These are phyloP conservation scores for Athetis lepigone DNA, from an alignment of 2,888 invertebrate species.

Conservation along the genomic window DNA sequence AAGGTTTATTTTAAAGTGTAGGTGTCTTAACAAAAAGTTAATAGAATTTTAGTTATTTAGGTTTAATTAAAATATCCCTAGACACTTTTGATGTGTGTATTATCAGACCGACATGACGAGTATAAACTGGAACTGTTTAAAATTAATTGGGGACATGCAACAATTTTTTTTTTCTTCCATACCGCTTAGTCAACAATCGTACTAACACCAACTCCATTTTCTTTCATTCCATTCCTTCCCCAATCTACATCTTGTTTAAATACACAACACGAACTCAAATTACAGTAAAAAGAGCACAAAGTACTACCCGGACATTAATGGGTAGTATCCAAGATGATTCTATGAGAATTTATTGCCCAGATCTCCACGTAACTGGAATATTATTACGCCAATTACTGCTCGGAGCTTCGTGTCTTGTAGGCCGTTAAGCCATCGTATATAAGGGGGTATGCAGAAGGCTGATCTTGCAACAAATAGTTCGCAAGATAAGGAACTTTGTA, in stretches of 20 bases:
- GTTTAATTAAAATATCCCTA: too few species aligned
- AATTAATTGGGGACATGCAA: too few species aligned
- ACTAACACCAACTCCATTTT: too few species aligned
- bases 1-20: too few species aligned
- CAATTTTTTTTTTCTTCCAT: too few species aligned
- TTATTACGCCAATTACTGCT: constrained; percentile 61
- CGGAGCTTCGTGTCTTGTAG: constrained; percentile 44
- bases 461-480: not conserved
- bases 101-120: too few species aligned
- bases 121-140: too few species aligned
- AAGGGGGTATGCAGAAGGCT: constrained; percentile 23
- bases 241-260: constrained; percentile 19
- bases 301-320: constrained; percentile 35
- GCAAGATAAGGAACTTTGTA: not conserved
- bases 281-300: constrained; percentile 30
- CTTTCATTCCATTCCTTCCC: too few species aligned
- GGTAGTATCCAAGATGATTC: constrained; percentile 59
- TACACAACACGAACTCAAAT: constrained; percentile 26
- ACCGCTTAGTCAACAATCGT: too few species aligned
- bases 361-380: constrained; percentile 60
- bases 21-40: too few species aligned
- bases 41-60: too few species aligned
- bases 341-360: constrained; percentile 61
- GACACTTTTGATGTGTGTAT: too few species aligned
- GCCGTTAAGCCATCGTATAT: constrained; percentile 30